Conservation (phyloP, 2,888 invertebrate species). For the Ochropleura leucogaster region DNA sequence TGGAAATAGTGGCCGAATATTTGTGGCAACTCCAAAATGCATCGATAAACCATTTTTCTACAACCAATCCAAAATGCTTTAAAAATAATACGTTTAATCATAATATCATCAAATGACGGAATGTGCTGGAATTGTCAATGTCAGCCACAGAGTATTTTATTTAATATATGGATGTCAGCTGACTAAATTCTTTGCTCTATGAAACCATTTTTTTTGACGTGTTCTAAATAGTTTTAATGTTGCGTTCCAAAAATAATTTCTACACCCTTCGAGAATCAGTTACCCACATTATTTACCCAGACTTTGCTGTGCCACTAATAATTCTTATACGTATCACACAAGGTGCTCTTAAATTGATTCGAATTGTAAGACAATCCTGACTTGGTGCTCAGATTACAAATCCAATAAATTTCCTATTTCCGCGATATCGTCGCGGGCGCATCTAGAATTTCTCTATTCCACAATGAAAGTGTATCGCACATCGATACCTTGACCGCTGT, state of each 20-base stretch:
- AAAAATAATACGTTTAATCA: background rate
- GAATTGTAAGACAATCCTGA: slow-evolving; percentile 2
- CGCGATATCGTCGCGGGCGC: slow-evolving; percentile 47
- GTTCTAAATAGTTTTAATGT: background rate
- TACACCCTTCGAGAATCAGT: background rate
- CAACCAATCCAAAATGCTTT: background rate
- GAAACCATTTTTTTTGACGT: no score
- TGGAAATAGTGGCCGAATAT: background rate
- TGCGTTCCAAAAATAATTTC: background rate
- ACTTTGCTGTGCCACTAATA: background rate
- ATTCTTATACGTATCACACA: background rate
- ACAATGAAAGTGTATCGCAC: slow-evolving; percentile 62
- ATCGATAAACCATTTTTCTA: background rate
- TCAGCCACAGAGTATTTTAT: no score
- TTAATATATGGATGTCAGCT: no score
- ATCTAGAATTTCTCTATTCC: slow-evolving; percentile 63
- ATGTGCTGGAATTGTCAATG: background rate
- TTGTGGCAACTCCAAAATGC: background rate
- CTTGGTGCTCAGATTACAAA: slow-evolving; percentile 29
- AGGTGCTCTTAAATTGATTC: background rate
- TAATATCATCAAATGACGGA: background rate
- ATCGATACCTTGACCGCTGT: slow-evolving; percentile 68
- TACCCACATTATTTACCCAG: background rate
- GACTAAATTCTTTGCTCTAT: slow-evolving; percentile 6
- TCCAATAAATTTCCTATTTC: slow-evolving; percentile 51